phyloP scores from a whole-genome alignment of 1,140 invertebrate genomes.

The Aphis gossypii region DNA sequence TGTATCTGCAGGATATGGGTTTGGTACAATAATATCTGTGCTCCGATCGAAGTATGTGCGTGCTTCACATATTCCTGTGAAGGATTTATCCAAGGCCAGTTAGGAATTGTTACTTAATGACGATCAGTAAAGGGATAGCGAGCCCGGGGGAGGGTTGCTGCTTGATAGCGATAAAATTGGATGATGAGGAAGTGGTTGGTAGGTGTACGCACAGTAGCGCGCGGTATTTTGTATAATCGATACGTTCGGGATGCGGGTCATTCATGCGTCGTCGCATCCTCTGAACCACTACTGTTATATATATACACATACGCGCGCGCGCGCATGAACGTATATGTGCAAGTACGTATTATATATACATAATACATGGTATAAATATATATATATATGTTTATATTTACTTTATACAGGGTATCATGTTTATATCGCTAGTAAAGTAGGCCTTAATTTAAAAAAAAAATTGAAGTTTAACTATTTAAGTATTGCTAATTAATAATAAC shows the following conservation, averaged over 20 bases:
- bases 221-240: constrained; percentile 52
- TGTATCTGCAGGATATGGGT: neutral
- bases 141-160: neutral
- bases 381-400: neutral
- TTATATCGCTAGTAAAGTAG: neutral
- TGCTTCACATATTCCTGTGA: neutral
- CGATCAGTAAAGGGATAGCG: neutral
- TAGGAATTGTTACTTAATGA: constrained; percentile 38
- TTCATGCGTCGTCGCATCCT: constrained; percentile 57
- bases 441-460: neutral
- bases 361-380: neutral
- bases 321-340: neutral
- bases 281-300: neutral
- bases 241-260: constrained; percentile 57
- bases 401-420: neutral
- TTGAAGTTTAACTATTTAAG: neutral
- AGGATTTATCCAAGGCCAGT: neutral
- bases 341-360: neutral
- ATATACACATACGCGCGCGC: neutral
- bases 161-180: neutral
- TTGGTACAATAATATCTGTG: neutral
- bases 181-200: neutral
- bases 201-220: constrained; percentile 41
- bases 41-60: neutral
- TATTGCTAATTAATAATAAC: neutral